Conservation (phyloP, 2,113 vertebrate species). For the Athene noctua region DNA sequence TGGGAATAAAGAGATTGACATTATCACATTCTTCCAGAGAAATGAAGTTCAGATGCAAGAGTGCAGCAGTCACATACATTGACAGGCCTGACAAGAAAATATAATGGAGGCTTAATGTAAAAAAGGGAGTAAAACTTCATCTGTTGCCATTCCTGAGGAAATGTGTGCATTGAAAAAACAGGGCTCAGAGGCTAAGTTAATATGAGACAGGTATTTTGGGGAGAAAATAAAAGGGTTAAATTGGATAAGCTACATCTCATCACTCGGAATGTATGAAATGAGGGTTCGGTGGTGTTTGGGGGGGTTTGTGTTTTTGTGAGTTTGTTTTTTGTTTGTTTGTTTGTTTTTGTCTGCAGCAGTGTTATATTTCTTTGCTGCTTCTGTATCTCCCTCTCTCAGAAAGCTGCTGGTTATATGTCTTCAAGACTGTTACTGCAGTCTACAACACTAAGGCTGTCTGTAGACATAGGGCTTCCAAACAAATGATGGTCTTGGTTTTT, state of each 20-base stretch:
- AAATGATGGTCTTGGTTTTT: background rate
- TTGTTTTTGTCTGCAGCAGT: background rate
- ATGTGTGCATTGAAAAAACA: background rate
- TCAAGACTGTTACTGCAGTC: background rate
- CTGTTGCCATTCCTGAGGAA: background rate
- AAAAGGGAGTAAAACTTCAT: background rate
- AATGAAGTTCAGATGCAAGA: background rate
- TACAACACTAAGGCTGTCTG: background rate
- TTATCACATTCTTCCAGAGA: background rate
- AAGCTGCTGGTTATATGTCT: background rate
- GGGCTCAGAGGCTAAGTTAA: background rate
- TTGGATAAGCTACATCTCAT: background rate
- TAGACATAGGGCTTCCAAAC: background rate
- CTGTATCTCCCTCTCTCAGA: background rate
- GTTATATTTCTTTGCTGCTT: background rate
- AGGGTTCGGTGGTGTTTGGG: no score
- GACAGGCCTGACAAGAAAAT: background rate
- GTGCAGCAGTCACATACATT: background rate
- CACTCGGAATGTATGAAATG: background rate
- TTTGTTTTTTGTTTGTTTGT: no score
- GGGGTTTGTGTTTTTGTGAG: no score
- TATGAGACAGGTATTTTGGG: background rate
- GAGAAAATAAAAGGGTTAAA: background rate
- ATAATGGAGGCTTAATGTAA: background rate
- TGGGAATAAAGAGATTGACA: background rate